A percentile compares a stretch with the other conserved stretches of the same genome.
Evolutionary conservation across 2,113 vertebrate genomes (phyloP).

Genomic region (Lanius ludovicianus): DNA sequence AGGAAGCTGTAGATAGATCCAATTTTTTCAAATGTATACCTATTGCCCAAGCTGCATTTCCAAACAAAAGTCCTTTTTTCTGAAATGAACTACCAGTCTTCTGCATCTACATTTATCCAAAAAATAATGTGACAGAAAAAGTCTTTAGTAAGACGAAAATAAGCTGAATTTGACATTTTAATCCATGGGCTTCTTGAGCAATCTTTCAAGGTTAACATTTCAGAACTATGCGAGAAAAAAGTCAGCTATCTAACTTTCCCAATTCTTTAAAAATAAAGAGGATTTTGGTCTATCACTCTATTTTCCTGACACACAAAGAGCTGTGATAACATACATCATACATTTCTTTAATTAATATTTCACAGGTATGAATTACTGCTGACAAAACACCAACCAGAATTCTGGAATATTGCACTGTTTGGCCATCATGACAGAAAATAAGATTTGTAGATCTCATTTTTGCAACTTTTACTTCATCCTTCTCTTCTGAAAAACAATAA

Average conservation of each 20-base stretch:
- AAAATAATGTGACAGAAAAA: neutral
- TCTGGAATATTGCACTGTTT: neutral
- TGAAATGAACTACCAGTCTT: neutral
- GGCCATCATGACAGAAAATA: slow-evolving; percentile 14
- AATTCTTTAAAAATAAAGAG: neutral
- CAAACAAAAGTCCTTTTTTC: neutral
- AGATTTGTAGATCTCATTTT: neutral
- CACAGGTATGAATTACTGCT: neutral
- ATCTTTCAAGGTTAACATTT: neutral
- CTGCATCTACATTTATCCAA: neutral
- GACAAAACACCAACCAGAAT: neutral
- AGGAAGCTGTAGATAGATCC: neutral
- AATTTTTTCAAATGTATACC: neutral
- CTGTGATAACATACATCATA: neutral
- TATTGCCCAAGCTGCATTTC: neutral
- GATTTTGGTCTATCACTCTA: neutral
- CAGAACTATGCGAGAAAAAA: slow-evolving; percentile 6
- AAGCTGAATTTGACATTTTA: neutral
- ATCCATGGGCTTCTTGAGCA: neutral
- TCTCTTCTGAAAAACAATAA: neutral
- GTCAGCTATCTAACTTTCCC: neutral
- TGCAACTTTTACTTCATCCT: neutral
- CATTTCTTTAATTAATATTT: neutral
- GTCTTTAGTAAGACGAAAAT: neutral
- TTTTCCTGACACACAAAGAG: neutral